A percentile compares a stretch with the other conserved stretches of the same genome.
Conservation (phyloP, 2,888 invertebrate species). For the Xanthia icteritia region DNA sequence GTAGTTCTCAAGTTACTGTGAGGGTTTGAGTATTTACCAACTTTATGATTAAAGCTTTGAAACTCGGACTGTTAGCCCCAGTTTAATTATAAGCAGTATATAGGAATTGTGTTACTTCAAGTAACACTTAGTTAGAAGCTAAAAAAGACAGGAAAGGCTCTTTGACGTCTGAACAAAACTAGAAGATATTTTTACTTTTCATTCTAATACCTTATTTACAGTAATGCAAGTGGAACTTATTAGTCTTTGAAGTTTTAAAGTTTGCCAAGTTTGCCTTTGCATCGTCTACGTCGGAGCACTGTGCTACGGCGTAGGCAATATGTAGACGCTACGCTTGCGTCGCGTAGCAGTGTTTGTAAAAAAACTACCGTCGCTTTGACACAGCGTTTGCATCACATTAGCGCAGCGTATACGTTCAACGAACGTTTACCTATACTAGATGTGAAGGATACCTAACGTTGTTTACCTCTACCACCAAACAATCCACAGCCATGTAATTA, state of each 20-base stretch:
- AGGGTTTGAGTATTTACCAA: slow-evolving; percentile 29
- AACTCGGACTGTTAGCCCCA: slow-evolving; percentile 23
- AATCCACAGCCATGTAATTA: slow-evolving; percentile 52
- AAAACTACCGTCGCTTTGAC: not conserved
- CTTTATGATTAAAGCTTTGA: slow-evolving; percentile 33
- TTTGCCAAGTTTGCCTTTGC: not conserved
- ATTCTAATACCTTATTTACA: not conserved
- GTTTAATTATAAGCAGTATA: slow-evolving; percentile 23
- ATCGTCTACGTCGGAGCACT: slow-evolving; percentile 10
- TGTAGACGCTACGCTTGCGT: not conserved
- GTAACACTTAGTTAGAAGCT: not conserved
- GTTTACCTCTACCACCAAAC: slow-evolving; percentile 23
- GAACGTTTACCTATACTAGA: no score
- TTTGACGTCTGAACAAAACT: not conserved
- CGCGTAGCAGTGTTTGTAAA: not conserved
- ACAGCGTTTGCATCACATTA: not conserved
- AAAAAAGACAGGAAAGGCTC: not conserved
- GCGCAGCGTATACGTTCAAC: not conserved
- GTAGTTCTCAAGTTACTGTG: slow-evolving; percentile 45
- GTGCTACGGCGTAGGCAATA: slow-evolving; percentile 27
- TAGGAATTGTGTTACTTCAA: not conserved
- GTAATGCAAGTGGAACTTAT: not conserved
- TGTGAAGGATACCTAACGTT: slow-evolving; percentile 6
- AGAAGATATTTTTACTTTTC: slow-evolving; percentile 1
- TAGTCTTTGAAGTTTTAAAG: not conserved